Base-by-base conservation (phyloP, 2,113 vertebrate genomes). In the Crotalus horridus region DNA sequence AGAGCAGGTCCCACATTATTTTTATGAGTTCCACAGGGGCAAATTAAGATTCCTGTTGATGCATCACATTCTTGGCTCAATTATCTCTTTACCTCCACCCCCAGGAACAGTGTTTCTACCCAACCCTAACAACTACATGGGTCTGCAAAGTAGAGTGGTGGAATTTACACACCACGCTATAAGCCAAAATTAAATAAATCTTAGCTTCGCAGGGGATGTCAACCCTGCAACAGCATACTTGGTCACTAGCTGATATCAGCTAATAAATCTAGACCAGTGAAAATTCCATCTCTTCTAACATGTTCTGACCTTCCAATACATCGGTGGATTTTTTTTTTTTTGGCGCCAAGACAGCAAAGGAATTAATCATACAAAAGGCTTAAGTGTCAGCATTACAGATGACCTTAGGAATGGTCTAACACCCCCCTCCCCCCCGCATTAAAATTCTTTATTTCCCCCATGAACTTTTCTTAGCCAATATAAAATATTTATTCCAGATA, bases 371-470 rank as follows among this genome's bases (percentile, higher is more conserved):
- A 1, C 39, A 56, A 48, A 93, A 94, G 29, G 3, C 48, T 51
- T 90, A 88, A 85, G n/a, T 55, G 15, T 86, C 43, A 81, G 33
- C 20, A 53, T n/a, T 69, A 8, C 26, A 64, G 64, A 89, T 95
- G 94, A 95, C 94, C 85, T 91, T 56, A 56, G 43, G 46, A 93
- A 91, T 94, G 85, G 92, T 90, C 61, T 92, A 91, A 95, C 95
- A 85, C 91, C 94, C 89, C 74, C 43, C 61, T 4, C 88, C 95
- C 90, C 69, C 39, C 91, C 88, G 94, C 90, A 93, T 92, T 88
- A 93, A 93, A 94, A 90, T 97, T 96, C 95, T 61, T 95, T 26
- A 90, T 95, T 95, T 94, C 93, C 94, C 95, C 88, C 91, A 90
- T 95, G 95, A 91, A 89, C 94, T 94, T 94, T 61, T 93, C 94